Conservation (phyloP, 2,888 invertebrate genomes). For the Microplitis deprimator region DNA sequence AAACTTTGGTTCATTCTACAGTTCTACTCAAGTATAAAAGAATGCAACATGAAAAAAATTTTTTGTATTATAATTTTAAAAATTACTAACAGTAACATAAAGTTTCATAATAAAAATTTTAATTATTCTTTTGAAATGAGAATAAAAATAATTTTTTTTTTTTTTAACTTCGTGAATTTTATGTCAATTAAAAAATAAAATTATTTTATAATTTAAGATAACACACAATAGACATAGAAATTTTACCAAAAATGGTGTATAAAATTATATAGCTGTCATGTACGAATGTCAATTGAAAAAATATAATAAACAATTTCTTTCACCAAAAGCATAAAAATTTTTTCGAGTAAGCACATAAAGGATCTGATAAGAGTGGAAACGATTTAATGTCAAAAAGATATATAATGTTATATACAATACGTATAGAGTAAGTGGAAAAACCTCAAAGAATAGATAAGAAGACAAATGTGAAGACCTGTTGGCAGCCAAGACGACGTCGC, state of each 20-base stretch:
- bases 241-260: no score
- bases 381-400: constrained; percentile 20
- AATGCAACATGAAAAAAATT: not conserved
- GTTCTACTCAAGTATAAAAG: not conserved
- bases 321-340: not conserved
- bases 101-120: not conserved
- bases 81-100: not conserved
- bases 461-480: constrained; percentile 37
- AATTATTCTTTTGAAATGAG: no score
- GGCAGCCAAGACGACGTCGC: constrained; percentile 41
- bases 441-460: constrained; percentile 11
- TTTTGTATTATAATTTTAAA: no score
- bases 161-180: no score
- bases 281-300: not conserved
- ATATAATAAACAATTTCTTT: not conserved
- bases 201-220: no score
- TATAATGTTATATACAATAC: not conserved
- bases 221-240: no score
- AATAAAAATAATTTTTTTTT: no score
- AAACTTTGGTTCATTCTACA: not conserved
- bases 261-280: not conserved
- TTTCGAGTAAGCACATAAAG: not conserved
- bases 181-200: no score
- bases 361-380: constrained; percentile 3
- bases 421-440: constrained; percentile 14